Base-by-base conservation (phyloP, 2,797 vertebrate species). In the Coreius guichenoti region DNA sequence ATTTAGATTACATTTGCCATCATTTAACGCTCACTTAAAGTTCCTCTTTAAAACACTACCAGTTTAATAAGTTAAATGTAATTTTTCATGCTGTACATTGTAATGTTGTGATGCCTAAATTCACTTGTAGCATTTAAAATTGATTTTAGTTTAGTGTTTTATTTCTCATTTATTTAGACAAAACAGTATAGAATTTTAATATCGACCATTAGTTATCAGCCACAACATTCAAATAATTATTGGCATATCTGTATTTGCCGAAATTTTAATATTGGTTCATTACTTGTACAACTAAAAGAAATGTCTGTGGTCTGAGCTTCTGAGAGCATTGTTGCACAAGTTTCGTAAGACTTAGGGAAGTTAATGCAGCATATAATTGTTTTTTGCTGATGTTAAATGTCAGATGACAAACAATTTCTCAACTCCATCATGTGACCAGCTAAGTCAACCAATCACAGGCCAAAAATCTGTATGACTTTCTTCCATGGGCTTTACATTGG, bases 321-420 rank as follows among this genome's bases (percentile, higher is more conserved):
- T 58, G 51, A 73, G n/a, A 63, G 4, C 21, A 19, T 33, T 49
- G 47, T 84, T 84, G 82, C 61, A 29, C n/a, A 88, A 26, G 29
- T 79, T 23, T 61, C 45, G 65, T 39, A 67, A 82, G 72, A 86
- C 61, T 61, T 82, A 54, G 47, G 86, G 83, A 88, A 87, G 78
- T 75, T 51, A 36, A 47, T 67, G 73, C 33, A 70, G 13, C 21
- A 29, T 13, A 76, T 43, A 6, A 61, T 16, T 17, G 9, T 14
- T 75, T 86, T 87, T 82, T 47, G 86, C 77, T 86, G 86, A 84
- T 78, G 33, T 29, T 47, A 26, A 84, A 8, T 19, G 49, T 86
- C 68, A 74, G 3, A 31, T 45, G 69, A 61, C 74, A 36, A 51
- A 61, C 73, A 47, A 14, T 83, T 88, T 86, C 76, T 80, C 47